phyloP scores from a whole-genome alignment of 2,888 invertebrate species.

The Lasioglossum vierecki region DNA sequence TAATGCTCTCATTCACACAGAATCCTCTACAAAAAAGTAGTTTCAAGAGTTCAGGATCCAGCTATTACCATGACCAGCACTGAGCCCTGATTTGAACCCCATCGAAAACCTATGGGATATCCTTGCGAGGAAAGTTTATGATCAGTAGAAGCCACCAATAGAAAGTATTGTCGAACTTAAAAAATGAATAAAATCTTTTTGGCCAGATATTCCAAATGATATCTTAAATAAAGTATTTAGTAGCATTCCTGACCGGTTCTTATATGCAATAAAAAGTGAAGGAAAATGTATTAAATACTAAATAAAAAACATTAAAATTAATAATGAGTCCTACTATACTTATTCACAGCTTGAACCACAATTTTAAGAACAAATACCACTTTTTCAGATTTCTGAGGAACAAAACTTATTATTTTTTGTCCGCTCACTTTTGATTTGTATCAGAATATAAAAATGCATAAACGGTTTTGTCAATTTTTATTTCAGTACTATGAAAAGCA shows the following conservation, averaged over 20 bases:
- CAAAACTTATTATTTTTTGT: background rate
- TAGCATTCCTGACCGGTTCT: too few species aligned
- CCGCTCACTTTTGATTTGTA: background rate
- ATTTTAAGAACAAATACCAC: background rate
- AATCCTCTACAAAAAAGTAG: too few species aligned
- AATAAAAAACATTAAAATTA: too few species aligned
- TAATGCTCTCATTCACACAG: too few species aligned
- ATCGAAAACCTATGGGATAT: background rate
- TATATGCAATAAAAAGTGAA: too few species aligned
- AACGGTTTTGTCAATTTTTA: background rate
- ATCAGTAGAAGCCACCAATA: background rate
- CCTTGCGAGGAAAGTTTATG: background rate
- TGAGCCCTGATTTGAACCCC: background rate
- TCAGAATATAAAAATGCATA: background rate
- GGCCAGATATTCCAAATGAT: too few species aligned
- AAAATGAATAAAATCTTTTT: background rate
- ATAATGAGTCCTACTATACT: background rate
- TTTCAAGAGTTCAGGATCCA: too few species aligned
- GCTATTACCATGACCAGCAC: background rate
- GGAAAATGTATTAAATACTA: too few species aligned
- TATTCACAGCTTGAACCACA: background rate
- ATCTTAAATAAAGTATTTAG: too few species aligned
- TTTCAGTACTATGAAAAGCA: background rate
- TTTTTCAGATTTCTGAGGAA: background rate
- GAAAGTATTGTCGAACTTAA: conserved; percentile 1